These are phyloP conservation scores for Poecilia latipinna DNA, from an alignment of 2,113 vertebrate genomes.

Conservation along the genomic window DNA sequence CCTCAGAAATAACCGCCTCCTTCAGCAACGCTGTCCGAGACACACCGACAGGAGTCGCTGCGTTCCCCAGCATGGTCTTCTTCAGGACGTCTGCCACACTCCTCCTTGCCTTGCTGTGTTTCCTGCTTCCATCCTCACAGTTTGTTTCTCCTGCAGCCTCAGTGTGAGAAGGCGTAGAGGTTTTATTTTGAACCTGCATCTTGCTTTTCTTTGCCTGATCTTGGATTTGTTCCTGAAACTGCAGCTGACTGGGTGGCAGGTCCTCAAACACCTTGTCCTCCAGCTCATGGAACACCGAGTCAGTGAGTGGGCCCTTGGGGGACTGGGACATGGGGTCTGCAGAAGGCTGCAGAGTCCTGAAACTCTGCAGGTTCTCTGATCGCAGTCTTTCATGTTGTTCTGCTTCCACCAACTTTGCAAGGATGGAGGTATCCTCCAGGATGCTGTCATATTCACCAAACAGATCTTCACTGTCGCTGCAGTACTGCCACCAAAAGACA, in stretches of 20 bases:
- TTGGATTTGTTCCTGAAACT: constrained; percentile 61
- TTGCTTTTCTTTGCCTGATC: constrained; percentile 29
- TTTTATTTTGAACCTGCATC: constrained; percentile 24
- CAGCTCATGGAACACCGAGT: constrained; percentile 60
- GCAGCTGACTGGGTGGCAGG: constrained; percentile 83
- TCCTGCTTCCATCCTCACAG: not conserved
- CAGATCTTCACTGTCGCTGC: constrained; percentile 86
- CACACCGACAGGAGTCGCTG: constrained; percentile 76
- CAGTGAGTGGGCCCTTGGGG: not conserved
- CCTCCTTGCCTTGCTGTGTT: constrained; percentile 59
- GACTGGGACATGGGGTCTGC: not conserved
- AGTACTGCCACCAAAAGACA: constrained; percentile 71
- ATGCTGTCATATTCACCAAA: constrained; percentile 90
- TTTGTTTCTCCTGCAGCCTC: not conserved
- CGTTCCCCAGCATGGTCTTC: constrained; percentile 89
- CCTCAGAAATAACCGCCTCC: constrained; percentile 85
- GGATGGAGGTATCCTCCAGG: constrained; percentile 80
- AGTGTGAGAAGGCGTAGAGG: constrained; percentile 43
- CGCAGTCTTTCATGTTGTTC: constrained; percentile 69
- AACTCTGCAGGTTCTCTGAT: not conserved
- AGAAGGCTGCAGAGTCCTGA: not conserved
- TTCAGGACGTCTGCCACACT: constrained; percentile 90
- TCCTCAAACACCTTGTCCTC: constrained; percentile 70
- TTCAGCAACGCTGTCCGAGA: constrained; percentile 84
- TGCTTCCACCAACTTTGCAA: constrained; percentile 80